Percentiles rank a stretch among this genome's conserved stretches.
Evolutionary conservation across 1,140 invertebrate species (phyloP).

Genomic region (Rhyacophila brunnea): DNA sequence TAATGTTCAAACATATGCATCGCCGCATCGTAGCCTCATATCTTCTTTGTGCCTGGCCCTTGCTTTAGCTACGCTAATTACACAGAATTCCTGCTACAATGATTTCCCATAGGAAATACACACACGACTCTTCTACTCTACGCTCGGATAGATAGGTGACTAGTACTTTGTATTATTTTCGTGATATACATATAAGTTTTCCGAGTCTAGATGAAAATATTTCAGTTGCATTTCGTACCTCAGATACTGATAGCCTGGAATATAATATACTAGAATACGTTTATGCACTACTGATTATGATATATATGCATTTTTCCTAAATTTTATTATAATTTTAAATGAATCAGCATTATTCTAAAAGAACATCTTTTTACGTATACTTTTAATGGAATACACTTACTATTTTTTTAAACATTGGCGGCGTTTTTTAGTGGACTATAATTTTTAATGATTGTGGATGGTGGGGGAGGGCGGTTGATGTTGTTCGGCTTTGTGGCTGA

Average conservation of each 20-base stretch:
- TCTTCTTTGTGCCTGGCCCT: background rate
- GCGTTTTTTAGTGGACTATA: no score
- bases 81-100: slow-evolving; percentile 28
- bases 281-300: no score
- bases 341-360: no score
- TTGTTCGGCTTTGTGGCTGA: no score
- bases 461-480: no score
- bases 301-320: no score
- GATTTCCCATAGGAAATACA: slow-evolving; percentile 35
- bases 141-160: slow-evolving; percentile 14
- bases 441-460: no score
- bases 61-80: slow-evolving; percentile 32
- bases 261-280: no score
- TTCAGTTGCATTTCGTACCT: slow-evolving; percentile 8
- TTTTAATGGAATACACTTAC: background rate
- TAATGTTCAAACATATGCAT: slow-evolving; percentile 5
- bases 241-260: no score
- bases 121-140: slow-evolving; percentile 6
- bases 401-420: background rate
- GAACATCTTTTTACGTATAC: slow-evolving; percentile 19
- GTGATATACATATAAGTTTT: background rate
- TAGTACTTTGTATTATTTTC: background rate
- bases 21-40: background rate
- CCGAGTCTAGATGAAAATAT: slow-evolving; percentile 19
- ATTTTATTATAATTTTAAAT: no score